Evolutionary conservation across 2,113 vertebrate species (phyloP).

Genomic region (Sitta europaea): DNA sequence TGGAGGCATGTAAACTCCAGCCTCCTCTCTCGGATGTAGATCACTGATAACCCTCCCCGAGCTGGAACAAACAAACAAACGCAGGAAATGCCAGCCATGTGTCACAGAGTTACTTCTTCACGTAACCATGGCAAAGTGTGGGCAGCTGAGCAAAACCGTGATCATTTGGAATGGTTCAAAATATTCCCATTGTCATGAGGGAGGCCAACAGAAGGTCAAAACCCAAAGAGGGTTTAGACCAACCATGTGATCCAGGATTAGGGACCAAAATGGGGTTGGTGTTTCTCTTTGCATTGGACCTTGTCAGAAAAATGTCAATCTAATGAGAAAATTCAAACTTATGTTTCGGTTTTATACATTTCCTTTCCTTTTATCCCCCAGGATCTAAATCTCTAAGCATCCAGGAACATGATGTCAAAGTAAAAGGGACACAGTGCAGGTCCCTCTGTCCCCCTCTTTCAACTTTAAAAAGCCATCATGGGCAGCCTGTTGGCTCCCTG

Average conservation of each 20-base stretch:
- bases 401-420: neutral
- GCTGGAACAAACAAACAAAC: constrained; percentile 60
- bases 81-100: constrained; percentile 69
- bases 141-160: neutral
- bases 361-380: neutral
- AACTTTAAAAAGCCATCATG: fast-evolving
- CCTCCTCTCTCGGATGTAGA: constrained; percentile 64
- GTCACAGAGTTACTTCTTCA: constrained; percentile 61
- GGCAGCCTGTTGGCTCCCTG: neutral
- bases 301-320: neutral
- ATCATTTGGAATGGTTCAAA: neutral
- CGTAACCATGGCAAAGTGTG: constrained; percentile 50
- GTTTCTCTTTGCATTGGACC: neutral
- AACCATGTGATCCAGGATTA: neutral
- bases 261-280: neutral
- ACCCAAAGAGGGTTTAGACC: neutral
- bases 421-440: neutral
- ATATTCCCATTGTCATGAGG: neutral
- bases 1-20: constrained; percentile 34
- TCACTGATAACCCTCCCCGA: constrained; percentile 35
- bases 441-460: neutral
- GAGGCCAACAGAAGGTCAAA: neutral
- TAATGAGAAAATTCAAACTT: neutral
- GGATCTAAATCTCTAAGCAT: neutral
- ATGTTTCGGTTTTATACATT: neutral